Base-by-base conservation (phyloP, 2,888 invertebrate genomes). In the Glyphotaelius pellucidus region DNA sequence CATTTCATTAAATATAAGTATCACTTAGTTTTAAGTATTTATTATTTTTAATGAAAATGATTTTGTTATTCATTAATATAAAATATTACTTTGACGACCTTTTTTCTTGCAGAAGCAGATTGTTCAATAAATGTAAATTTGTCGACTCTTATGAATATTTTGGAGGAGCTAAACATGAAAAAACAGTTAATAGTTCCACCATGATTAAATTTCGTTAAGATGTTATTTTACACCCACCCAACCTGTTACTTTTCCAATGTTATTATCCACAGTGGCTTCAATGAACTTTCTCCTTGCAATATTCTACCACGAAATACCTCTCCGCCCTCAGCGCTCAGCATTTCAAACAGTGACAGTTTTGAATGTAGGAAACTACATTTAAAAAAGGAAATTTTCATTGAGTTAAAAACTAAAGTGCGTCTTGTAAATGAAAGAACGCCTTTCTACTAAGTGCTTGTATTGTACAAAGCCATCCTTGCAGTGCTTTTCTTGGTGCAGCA, bases 121-220 rank as follows among this genome's bases (percentile, higher is more conserved):
- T 67, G 0, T 67, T 2, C 25, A 83, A 83, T 83, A 35, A 35
- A 35, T 83, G 83, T 9, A 35, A 83, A 83, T 83, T 35, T 25
- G 7, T 83, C 15, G 14, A 32, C 15, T 32, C 35, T 83, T 32
- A 83, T 83, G 35, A 83, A 83, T 83, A 83, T 83, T 83, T 83
- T 35, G 32, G 5, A 25, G 11, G 25, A 35, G 25, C 35, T 25
- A 35, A 83, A 32, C 7, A 83, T 9, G 19, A 83, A 87, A 87
- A 25, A 42, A n/a, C 9, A 19, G 32, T 52, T n/a, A 88, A 88
- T 19, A 52, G 79, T 88, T 86, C 25, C 30, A 42, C 42, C n/a
- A 86, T 47, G 47, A 30, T 32, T 47, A 90, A 81, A 90, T 42
- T 90, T 80, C 80, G 35, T 42, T 90, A 81, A 80, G 80, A 81